These are phyloP conservation scores for Pedetes capensis DNA, from an alignment of 2,113 vertebrate genomes.

Conservation along the genomic window DNA sequence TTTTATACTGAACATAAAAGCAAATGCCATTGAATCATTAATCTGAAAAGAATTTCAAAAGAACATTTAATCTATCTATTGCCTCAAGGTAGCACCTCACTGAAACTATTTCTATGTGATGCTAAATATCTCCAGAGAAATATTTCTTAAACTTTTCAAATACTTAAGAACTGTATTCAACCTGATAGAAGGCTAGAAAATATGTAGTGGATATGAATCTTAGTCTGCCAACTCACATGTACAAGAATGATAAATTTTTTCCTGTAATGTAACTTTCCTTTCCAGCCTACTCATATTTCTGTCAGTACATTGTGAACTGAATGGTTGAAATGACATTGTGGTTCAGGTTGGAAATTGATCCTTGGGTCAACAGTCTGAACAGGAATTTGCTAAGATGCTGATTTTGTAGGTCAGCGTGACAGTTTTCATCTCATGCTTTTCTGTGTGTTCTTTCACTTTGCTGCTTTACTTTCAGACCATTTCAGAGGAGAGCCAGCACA, in stretches of 20 bases:
- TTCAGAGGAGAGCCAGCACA: background rate
- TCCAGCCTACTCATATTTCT: background rate
- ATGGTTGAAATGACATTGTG: background rate
- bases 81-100: constrained; percentile 11
- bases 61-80: constrained; percentile 43
- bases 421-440: background rate
- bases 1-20: constrained; percentile 60
- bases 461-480: background rate
- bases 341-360: background rate
- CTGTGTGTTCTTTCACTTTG: background rate
- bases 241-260: background rate
- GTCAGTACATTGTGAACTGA: background rate
- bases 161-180: background rate
- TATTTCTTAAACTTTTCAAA: constrained; percentile 30
- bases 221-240: background rate
- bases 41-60: constrained; percentile 50
- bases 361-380: background rate
- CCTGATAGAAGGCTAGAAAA: background rate
- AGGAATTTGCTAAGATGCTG: background rate
- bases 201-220: background rate
- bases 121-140: background rate
- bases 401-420: background rate
- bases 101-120: constrained; percentile 18
- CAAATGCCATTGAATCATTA: constrained; percentile 49
- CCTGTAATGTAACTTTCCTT: background rate